Evolutionary conservation across 2,113 vertebrate genomes (phyloP).

Genomic region (Callaeas wilsoni): DNA sequence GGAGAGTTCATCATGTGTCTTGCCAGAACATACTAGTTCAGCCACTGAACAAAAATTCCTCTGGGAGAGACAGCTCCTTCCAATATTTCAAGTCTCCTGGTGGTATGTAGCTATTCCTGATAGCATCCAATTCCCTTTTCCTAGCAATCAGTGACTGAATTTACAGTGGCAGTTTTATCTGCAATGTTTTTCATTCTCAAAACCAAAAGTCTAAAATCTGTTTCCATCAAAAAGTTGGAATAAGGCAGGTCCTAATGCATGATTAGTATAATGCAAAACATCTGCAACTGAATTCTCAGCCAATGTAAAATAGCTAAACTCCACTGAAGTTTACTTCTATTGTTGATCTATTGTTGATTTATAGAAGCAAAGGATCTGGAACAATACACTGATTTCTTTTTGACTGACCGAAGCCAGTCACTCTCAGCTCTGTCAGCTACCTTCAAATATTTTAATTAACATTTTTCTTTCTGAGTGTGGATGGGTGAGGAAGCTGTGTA

Average conservation of each 20-base stretch:
- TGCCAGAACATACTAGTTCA: neutral
- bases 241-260: neutral
- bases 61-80: neutral
- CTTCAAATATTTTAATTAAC: conserved; percentile 48
- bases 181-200: neutral
- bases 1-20: fast-evolving
- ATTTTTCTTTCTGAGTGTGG: neutral
- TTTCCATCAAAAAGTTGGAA: neutral
- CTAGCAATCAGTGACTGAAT: neutral
- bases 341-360: neutral
- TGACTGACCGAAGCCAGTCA: conserved; percentile 5
- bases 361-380: neutral
- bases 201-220: neutral
- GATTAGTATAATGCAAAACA: neutral
- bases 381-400: neutral
- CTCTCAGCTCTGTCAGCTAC: neutral
- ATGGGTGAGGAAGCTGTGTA: neutral
- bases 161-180: neutral
- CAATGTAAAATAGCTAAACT: neutral
- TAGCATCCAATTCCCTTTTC: neutral
- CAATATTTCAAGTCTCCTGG: neutral
- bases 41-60: neutral
- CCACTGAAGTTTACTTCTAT: neutral
- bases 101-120: neutral
- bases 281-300: neutral